Evolutionary conservation across 2,113 vertebrate genomes (phyloP), one percentile per base, ranked within the genome.

Genomic region (Trogon surrucura): DNA sequence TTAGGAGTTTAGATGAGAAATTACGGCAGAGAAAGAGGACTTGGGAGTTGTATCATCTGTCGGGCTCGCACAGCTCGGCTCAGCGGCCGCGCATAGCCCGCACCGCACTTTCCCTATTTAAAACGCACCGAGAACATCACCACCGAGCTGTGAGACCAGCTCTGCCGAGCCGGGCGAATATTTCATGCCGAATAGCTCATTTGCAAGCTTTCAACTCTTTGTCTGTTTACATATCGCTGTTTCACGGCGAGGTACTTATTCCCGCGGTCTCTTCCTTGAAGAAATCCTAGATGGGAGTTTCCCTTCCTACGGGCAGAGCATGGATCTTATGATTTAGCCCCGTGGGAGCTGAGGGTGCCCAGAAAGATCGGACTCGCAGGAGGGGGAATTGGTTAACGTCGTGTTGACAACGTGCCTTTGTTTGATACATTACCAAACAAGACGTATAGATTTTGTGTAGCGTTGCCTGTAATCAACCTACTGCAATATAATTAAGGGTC

Each of bases 1-100:
- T 94, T 94, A 96, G 83, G 74, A 93, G 95, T 91, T 90, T 92
- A 96, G 96, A 91, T 3, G 58, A 92, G 88, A 87, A 91, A 81
- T 81, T 79, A 85, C 34, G 6, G 0, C 1, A 1, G 78, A 83
- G 88, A 36, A 92, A 53, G 54, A 69, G 92, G 86, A 65, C 72
- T 60, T 19, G 85, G 88, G 75, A 96, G 90, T 32, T 86, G 38
- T 60, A 19, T 95, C 95, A 94, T 96, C 96, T 96, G 96, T 62
- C 27, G 72, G 5, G 77, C 78, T 95, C 11, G 29, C 61, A 1
- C 51, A 4, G 74, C 80, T 80, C 84, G 5, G 5, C 1, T 3
- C 83, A 72, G 90, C 88, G 85, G 79, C 6, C 5, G 73, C 86
- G 29, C 25, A 11, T 69, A 64, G n/a, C 0, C 53, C 7, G n/a